These are phyloP conservation scores for Monarcha castaneiventris DNA, from an alignment of 2,113 vertebrate genomes.

Conservation along the genomic window DNA sequence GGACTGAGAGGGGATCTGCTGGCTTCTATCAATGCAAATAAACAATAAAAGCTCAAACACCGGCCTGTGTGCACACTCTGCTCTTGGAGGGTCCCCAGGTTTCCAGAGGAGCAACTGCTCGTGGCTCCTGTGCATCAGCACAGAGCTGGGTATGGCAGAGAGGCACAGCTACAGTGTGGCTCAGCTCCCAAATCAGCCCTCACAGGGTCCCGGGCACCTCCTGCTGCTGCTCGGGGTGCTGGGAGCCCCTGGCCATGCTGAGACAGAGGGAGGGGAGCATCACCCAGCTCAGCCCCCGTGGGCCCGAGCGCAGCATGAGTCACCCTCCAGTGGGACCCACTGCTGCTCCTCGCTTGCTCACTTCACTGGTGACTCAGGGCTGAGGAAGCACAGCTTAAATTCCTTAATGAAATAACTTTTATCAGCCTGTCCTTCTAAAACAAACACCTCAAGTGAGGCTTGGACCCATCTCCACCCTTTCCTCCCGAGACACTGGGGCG, in stretches of 20 bases:
- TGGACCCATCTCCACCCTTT: background rate
- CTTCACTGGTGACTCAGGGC: conserved; percentile 57
- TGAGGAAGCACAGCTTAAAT: conserved; percentile 38
- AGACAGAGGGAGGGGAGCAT: background rate
- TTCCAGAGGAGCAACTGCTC: background rate
- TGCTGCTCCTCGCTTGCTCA: conserved; percentile 24
- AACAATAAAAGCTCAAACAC: background rate
- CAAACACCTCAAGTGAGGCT: background rate
- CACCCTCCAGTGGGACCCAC: background rate
- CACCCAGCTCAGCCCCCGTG: background rate
- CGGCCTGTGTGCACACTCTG: background rate
- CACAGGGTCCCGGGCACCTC: background rate
- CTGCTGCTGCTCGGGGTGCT: background rate
- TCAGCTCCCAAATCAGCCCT: background rate
- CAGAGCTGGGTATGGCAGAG: background rate
- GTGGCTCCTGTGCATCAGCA: background rate
- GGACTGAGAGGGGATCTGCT: background rate
- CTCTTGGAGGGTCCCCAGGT: background rate
- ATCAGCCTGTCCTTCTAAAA: conserved; percentile 5
- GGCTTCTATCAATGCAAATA: background rate
- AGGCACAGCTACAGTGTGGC: background rate
- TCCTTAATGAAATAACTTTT: conserved; percentile 60
- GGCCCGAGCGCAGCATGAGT: background rate
- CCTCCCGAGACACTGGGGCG: fast-evolving
- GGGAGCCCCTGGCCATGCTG: background rate